Conservation (phyloP, 2,113 vertebrate genomes). For the Phaethornis superciliosus region DNA sequence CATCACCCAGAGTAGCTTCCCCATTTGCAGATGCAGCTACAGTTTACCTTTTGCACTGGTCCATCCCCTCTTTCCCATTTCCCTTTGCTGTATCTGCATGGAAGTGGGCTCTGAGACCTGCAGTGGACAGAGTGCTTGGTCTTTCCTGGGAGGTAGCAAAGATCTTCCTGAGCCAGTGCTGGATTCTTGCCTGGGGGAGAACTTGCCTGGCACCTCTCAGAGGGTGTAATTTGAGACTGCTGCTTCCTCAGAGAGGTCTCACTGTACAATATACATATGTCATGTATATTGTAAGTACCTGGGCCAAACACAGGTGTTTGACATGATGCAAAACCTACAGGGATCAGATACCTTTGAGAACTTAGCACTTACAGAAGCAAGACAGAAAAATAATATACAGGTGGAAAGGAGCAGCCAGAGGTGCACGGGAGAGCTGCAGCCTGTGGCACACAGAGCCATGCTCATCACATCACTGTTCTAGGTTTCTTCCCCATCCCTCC, state of each 20-base stretch:
- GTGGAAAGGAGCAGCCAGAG: background rate
- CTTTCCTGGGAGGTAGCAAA: background rate
- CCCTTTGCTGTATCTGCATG: background rate
- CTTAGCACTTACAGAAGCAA: background rate
- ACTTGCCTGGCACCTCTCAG: background rate
- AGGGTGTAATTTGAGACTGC: background rate
- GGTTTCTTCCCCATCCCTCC: background rate
- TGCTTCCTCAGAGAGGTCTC: background rate
- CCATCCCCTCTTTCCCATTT: background rate
- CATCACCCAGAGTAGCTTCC: no score
- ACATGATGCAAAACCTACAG: background rate
- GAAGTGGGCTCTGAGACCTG: background rate
- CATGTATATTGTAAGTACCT: background rate
- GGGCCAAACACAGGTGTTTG: background rate
- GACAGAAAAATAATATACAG: background rate
- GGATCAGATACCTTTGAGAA: background rate
- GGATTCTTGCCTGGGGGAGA: background rate
- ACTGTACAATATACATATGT: background rate
- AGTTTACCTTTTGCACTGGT: background rate
- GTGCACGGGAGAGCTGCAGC: background rate
- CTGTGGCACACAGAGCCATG: background rate
- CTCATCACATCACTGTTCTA: fast-evolving
- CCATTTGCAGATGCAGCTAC: background rate
- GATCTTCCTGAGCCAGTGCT: background rate
- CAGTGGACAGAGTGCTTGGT: background rate